Evolutionary conservation across 1,140 invertebrate species (phyloP).

Genomic region (Bacillus rossius): DNA sequence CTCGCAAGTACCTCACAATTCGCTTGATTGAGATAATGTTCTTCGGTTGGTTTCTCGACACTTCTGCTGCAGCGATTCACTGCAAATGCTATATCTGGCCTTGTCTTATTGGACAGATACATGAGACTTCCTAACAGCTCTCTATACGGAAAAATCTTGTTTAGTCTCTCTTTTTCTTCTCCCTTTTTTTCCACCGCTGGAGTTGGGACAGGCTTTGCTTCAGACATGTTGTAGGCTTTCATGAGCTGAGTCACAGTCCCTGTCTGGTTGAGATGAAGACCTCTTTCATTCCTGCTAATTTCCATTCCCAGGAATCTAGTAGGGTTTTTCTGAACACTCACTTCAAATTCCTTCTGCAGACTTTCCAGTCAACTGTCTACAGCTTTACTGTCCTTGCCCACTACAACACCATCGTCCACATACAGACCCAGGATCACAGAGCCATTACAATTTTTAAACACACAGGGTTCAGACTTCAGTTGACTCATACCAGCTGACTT

Average conservation of each 20-base stretch:
- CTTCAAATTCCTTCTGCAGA: neutral
- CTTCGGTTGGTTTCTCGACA: slow-evolving; percentile 14
- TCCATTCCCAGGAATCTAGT: slow-evolving; percentile 22
- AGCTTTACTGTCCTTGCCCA: neutral
- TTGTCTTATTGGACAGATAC: slow-evolving; percentile 1
- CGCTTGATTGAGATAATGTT: slow-evolving; percentile 27
- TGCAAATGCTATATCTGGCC: slow-evolving; percentile 25
- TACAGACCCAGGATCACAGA: slow-evolving; percentile 8
- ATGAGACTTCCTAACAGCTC: slow-evolving; percentile 14
- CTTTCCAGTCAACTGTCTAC: slow-evolving; percentile 5
- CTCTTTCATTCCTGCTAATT: slow-evolving; percentile 8
- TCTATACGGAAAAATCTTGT: slow-evolving; percentile 17
- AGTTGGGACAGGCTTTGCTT: slow-evolving; percentile 1
- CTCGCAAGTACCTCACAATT: slow-evolving; percentile 31
- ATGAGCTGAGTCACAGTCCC: slow-evolving; percentile 1
- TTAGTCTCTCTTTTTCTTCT: neutral
- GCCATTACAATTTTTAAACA: neutral
- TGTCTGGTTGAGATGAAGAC: slow-evolving; percentile 8
- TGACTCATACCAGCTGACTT: neutral
- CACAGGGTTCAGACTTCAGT: neutral
- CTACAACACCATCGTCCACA: slow-evolving; percentile 20
- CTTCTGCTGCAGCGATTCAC: slow-evolving; percentile 16
- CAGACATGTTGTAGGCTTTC: slow-evolving; percentile 11
- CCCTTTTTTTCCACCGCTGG: slow-evolving; percentile 4
- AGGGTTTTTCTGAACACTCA: slow-evolving; percentile 3